Percentiles rank a stretch among this genome's conserved stretches.
These are phyloP conservation scores for Crossaster papposus DNA, from an alignment of 53 echinoderm and acorn worm genomes.

Conservation along the genomic window DNA sequence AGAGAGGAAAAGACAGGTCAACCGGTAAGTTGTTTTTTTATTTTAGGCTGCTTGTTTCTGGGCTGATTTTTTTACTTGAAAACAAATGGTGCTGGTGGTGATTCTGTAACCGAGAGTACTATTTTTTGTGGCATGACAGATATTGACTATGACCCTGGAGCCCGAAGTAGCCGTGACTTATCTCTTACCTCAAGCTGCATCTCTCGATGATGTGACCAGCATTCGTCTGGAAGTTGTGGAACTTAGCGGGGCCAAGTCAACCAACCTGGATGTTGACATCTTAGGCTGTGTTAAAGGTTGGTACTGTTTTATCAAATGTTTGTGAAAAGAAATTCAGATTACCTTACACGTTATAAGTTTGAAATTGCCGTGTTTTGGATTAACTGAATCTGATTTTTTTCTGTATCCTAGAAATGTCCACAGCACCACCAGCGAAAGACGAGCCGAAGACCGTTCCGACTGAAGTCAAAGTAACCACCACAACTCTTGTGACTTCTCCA, in stretches of 20 bases:
- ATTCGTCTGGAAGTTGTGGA: too few species aligned
- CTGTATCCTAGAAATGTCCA: not conserved
- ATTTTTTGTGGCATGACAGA: too few species aligned
- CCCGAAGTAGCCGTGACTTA: too few species aligned
- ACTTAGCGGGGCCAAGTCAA: too few species aligned
- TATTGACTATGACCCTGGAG: too few species aligned
- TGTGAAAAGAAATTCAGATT: not conserved
- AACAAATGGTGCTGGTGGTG: too few species aligned
- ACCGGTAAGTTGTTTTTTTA: not conserved
- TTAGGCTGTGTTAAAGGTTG: too few species aligned
- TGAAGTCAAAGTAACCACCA: not conserved
- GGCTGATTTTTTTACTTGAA: not conserved
- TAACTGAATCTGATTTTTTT: too few species aligned
- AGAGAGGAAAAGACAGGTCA: not conserved
- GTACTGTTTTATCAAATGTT: not conserved
- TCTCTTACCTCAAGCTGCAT: too few species aligned
- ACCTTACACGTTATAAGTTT: not conserved
- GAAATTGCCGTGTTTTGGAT: not conserved
- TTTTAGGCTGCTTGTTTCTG: not conserved
- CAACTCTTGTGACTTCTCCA: not conserved
- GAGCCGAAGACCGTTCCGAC: not conserved
- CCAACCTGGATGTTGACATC: too few species aligned
- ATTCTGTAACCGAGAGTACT: too few species aligned
- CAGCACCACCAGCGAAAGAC: not conserved
- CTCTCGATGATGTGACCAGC: too few species aligned